Evolutionary conservation across 2,113 vertebrate species (phyloP).

Genomic region (human (Homo sapiens)): DNA sequence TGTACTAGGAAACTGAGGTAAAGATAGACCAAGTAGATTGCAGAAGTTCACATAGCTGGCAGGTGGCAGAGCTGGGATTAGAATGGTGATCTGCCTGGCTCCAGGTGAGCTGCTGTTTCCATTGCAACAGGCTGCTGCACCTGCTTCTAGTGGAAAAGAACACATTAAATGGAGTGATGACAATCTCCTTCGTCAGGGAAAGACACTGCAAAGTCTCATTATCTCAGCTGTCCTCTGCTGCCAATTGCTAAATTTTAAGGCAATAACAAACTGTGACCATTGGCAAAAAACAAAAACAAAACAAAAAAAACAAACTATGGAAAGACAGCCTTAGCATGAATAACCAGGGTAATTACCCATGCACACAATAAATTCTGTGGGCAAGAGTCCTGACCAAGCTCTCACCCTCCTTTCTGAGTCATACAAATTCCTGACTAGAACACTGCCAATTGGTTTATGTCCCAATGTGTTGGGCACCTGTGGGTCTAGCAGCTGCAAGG

Average conservation of each 20-base stretch:
- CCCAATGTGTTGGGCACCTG: conserved; percentile 19
- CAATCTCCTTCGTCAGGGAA: not conserved
- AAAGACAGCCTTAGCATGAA: conserved; percentile 27
- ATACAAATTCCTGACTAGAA: conserved; percentile 55
- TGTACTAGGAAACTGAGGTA: not conserved
- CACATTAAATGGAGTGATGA: not conserved
- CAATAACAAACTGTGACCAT: conserved; percentile 40
- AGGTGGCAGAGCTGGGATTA: not conserved
- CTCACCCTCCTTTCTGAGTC: conserved; percentile 56
- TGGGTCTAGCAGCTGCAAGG: conserved; percentile 52
- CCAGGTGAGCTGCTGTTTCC: not conserved
- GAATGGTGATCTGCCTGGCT: not conserved
- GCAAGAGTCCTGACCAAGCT: not conserved
- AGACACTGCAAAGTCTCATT: not conserved
- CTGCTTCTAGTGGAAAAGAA: not conserved
- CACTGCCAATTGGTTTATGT: conserved; percentile 45
- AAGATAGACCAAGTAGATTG: not conserved
- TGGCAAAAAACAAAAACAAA: conserved; percentile 7
- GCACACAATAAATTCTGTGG: conserved; percentile 31
- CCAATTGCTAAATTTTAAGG: conserved; percentile 52
- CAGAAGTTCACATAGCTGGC: not conserved
- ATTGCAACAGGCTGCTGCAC: not conserved
- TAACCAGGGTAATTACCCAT: conserved; percentile 11
- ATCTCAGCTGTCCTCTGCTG: not conserved
- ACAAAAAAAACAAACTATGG: not conserved